phyloP scores from a whole-genome alignment of 2,113 vertebrate species.

The Eclectus roratus region DNA sequence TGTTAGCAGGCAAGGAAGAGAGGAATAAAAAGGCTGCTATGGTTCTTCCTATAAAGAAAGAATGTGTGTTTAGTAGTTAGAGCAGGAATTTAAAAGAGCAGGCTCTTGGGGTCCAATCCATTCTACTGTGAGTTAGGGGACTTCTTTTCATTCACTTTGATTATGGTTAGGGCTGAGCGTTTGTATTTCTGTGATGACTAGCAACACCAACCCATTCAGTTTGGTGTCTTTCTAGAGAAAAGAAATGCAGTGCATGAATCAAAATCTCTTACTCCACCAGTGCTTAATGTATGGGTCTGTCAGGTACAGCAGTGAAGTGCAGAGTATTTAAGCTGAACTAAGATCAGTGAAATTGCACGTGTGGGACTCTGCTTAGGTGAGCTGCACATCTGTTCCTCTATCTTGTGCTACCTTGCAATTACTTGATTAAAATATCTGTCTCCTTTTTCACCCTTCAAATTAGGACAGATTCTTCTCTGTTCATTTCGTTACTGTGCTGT shows the following conservation, averaged over 20 bases:
- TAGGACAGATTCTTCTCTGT: background rate
- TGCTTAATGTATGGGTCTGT: background rate
- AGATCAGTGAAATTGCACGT: background rate
- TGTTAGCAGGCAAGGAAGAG: background rate
- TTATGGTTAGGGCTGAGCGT: background rate
- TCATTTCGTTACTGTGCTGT: background rate
- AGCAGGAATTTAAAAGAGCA: background rate
- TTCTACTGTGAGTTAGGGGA: background rate
- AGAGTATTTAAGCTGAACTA: background rate
- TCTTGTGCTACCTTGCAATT: background rate
- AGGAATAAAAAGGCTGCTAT: background rate
- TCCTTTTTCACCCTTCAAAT: background rate
- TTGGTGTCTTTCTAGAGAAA: background rate
- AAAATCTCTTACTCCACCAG: slow-evolving; percentile 17
- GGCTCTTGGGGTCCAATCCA: slow-evolving; percentile 18
- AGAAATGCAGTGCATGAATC: background rate
- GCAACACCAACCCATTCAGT: background rate
- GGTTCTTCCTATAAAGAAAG: background rate
- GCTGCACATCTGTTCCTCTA: background rate
- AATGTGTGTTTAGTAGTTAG: slow-evolving; percentile 19
- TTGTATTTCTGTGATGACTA: slow-evolving; percentile 15
- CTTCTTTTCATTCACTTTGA: background rate
- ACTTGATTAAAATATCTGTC: background rate
- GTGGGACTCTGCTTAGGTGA: background rate
- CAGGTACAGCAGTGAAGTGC: accelerated